phyloP scores from a whole-genome alignment of 2,888 invertebrate species.

The Quadroppia sp. region DNA sequence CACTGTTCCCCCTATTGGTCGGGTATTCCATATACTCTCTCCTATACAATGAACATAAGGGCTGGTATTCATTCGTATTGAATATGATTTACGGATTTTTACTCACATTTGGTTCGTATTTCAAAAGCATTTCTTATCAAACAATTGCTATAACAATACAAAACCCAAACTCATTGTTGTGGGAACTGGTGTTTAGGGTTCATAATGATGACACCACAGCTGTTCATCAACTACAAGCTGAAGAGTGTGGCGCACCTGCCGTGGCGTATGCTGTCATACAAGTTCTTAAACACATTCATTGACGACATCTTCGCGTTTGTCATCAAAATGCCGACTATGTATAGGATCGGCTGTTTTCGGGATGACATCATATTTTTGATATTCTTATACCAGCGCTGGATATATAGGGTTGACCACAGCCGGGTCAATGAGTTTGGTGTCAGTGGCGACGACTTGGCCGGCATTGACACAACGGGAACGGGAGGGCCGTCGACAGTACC shows the following conservation, averaged over 20 bases:
- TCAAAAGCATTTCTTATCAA: conserved; percentile 22
- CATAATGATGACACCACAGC: conserved; percentile 99
- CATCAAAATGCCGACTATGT: conserved; percentile 99
- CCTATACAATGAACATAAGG: conserved; percentile 92
- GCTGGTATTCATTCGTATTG: conserved; percentile 97
- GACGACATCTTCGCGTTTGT: conserved; percentile 99
- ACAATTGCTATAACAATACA: neutral
- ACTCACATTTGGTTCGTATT: conserved; percentile 70
- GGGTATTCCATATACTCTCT: conserved; percentile 94
- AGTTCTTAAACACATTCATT: conserved; percentile 98
- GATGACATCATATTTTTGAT: conserved; percentile 99
- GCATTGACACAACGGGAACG: neutral
- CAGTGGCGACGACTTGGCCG: conserved; percentile 65
- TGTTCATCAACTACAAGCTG: conserved; percentile 98
- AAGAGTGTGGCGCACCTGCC: conserved; percentile 99
- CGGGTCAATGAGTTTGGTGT: conserved; percentile 98
- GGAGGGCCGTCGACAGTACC: neutral
- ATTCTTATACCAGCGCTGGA: conserved; percentile 97
- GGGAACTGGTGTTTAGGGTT: conserved; percentile 63
- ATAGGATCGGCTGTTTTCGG: conserved; percentile 93
- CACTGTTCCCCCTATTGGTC: conserved; percentile 83
- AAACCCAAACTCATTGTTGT: neutral
- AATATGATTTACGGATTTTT: conserved; percentile 97
- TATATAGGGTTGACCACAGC: conserved; percentile 92
- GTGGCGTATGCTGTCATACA: conserved; percentile 99